Base-by-base conservation (phyloP, 2,888 invertebrate species). In the Drosophila engyochracea region DNA sequence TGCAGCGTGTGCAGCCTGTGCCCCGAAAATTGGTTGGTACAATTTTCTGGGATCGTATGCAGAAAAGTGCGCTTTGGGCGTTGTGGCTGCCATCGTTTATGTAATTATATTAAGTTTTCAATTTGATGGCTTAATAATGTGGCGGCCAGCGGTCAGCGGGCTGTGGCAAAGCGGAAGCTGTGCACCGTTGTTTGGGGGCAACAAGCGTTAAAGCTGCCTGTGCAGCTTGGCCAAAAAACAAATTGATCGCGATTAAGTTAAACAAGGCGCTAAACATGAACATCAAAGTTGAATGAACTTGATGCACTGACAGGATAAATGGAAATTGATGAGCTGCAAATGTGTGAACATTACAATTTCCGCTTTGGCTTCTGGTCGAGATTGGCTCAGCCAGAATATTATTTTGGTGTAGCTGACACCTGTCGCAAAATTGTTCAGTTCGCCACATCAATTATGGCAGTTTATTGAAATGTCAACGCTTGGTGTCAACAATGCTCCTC, bases 91-190 rank as follows among this genome's bases (percentile, higher is more conserved):
- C 77, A 78, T 63, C 89, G 89, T 87, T 87, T 90, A 90, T 80
- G 91, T 89, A 91, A 89, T 89, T 89, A 90, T 86, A 90, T 86
- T 79, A 82, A 90, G 85, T 85, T 88, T 90, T 91, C 90, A 91
- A 91, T 90, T 90, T 90, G 89, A 90, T 91, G 82, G 91, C 91
- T 90, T 85, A 91, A 90, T 91, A 90, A 79, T 76, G 84, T 68
- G 74, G 74, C 76, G 79, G 76, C 63, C 68, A 68, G 64, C 51
- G 74, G 76, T 67, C 64, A 68, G 64, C 51, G 58, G 37, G 70
- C 19, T 37, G 61, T 55, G 69, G 31, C 65, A 51, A 49, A 61
- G 66, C 62, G 60, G 55, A 51, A 70, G 66, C 51, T 64, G 57
- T 70, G 70, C 63, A 61, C 68, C 72, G 74, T 79, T 25, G 22